phyloP scores from a whole-genome alignment of 2,797 vertebrate species.

The Petrocephalus sullivani region DNA sequence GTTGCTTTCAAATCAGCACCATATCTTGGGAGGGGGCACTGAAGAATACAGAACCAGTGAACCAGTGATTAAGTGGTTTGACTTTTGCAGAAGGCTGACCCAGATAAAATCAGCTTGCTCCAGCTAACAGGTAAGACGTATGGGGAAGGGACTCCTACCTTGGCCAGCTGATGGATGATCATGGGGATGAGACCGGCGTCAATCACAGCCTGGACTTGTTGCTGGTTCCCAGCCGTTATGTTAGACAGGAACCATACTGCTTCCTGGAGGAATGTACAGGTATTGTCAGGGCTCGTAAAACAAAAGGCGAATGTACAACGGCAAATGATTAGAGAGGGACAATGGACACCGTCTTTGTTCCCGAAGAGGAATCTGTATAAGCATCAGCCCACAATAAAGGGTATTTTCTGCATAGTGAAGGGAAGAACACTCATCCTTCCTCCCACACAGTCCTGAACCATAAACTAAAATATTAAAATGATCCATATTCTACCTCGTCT shows the following conservation, averaged over 20 bases:
- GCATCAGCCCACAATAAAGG: not conserved
- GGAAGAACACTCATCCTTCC: not conserved
- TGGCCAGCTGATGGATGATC: slow-evolving; percentile 98
- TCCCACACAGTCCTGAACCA: not conserved
- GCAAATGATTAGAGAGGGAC: not conserved
- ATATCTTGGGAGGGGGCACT: not conserved
- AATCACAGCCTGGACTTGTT: slow-evolving; percentile 97
- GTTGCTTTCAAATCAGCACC: not conserved
- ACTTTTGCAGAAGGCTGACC: not conserved
- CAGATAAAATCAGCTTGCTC: not conserved
- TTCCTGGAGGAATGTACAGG: slow-evolving; percentile 64
- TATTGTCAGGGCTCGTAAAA: not conserved
- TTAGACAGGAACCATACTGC: slow-evolving; percentile 99
- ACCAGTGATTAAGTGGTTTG: not conserved
- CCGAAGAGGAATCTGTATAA: not conserved
- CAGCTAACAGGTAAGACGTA: not conserved
- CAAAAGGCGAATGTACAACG: not conserved
- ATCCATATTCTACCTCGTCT: not conserved
- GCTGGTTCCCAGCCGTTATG: slow-evolving; percentile 98
- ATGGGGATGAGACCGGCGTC: slow-evolving; percentile 96
- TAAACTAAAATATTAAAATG: not conserved
- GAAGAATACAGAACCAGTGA: not conserved
- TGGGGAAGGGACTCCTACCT: slow-evolving; percentile 63
- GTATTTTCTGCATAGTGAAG: not conserved
- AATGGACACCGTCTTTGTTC: not conserved